These are phyloP conservation scores for Cygnus atratus DNA, from an alignment of 2,113 vertebrate genomes.

Conservation along the genomic window DNA sequence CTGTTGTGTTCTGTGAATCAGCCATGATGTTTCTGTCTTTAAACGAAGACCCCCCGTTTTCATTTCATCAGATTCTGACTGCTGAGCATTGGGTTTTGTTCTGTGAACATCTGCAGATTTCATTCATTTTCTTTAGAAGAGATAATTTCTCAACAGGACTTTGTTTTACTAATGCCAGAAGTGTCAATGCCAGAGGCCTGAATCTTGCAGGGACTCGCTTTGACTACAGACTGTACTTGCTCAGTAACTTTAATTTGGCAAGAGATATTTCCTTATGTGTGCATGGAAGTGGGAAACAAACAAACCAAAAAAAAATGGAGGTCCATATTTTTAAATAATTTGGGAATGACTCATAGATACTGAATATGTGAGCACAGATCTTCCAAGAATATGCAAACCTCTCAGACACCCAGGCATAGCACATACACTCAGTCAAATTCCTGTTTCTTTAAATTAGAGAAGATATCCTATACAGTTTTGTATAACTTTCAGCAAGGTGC, in stretches of 20 bases:
- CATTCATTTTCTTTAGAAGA: not conserved
- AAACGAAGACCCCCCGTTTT: not conserved
- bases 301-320: not conserved
- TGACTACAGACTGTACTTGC: not conserved
- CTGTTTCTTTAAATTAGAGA: not conserved
- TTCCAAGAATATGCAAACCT: not conserved
- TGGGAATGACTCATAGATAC: not conserved
- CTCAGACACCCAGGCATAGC: not conserved
- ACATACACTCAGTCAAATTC: not conserved
- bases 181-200: not conserved
- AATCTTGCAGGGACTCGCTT: not conserved
- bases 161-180: not conserved
- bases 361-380: not conserved
- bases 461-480: not conserved
- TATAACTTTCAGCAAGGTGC: not conserved
- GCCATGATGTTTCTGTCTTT: not conserved
- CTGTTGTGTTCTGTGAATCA: not conserved
- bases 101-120: not conserved
- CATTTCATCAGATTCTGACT: not conserved
- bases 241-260: not conserved
- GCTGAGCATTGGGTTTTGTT: rapidly evolving
- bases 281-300: not conserved
- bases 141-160: not conserved
- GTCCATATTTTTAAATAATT: not conserved
- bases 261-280: not conserved